These are phyloP conservation scores for Diarsia dahlii DNA, from an alignment of 2,888 invertebrate species.

Conservation along the genomic window DNA sequence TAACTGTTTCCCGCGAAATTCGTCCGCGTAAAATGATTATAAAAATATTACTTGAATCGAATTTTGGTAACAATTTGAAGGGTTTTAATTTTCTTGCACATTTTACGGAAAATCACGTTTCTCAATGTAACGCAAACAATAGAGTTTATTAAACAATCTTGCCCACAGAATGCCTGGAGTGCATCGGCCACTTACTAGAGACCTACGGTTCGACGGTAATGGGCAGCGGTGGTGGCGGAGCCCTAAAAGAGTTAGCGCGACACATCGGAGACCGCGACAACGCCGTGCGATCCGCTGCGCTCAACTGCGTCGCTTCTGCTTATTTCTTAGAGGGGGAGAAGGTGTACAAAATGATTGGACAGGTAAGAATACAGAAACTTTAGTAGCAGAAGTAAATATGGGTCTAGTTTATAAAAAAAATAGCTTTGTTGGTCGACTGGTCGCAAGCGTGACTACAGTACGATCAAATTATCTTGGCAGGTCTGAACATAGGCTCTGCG, in stretches of 20 bases:
- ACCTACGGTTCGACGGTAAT: conserved; percentile 96
- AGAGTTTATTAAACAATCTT: background rate
- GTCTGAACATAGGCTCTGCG: too few species aligned
- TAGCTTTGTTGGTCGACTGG: too few species aligned
- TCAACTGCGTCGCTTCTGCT: conserved; percentile 97
- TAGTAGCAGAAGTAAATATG: background rate
- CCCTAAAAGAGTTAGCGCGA: conserved; percentile 97
- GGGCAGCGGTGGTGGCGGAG: conserved; percentile 94
- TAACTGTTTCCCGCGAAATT: too few species aligned
- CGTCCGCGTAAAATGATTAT: too few species aligned
- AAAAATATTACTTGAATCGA: too few species aligned
- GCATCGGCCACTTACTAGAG: conserved; percentile 96
- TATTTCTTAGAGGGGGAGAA: conserved; percentile 97
- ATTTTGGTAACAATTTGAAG: too few species aligned
- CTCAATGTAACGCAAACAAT: too few species aligned
- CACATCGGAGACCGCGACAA: conserved; percentile 99
- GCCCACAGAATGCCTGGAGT: conserved; percentile 96
- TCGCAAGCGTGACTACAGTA: too few species aligned
- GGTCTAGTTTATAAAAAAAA: background rate
- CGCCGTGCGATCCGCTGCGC: conserved; percentile 98
- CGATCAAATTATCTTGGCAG: too few species aligned
- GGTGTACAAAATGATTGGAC: conserved; percentile 97
- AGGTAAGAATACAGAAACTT: conserved; percentile 80
- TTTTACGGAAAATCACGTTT: too few species aligned
- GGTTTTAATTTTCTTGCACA: too few species aligned